A percentile compares a stretch with the other conserved stretches of the same genome.
phyloP scores from a whole-genome alignment of 2,113 vertebrate species.

The Cyphomyrus discorhynchus region DNA sequence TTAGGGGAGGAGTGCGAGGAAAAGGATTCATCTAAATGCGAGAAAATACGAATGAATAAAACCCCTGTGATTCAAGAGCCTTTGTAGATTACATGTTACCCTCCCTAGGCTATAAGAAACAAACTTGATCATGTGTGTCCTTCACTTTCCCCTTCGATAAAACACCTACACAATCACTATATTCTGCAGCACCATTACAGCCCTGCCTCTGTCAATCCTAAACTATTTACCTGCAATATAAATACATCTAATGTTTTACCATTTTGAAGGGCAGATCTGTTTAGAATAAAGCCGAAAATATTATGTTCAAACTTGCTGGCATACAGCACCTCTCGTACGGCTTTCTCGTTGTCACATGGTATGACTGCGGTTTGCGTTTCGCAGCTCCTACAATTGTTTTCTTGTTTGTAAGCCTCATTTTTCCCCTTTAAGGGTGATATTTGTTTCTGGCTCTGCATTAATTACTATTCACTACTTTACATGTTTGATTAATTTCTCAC shows the following conservation, averaged over 20 bases:
- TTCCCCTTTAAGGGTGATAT: neutral
- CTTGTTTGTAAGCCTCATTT: neutral
- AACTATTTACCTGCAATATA: neutral
- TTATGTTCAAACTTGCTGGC: neutral
- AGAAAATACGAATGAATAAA: slow-evolving; percentile 12
- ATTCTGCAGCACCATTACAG: neutral
- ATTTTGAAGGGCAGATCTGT: neutral
- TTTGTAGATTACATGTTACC: slow-evolving; percentile 5
- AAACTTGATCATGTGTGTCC: neutral
- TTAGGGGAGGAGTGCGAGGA: neutral
- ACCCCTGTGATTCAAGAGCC: neutral
- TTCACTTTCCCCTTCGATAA: neutral
- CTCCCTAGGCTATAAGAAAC: neutral
- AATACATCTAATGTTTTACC: neutral
- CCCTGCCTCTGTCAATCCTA: neutral
- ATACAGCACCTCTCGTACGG: neutral
- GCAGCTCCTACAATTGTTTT: neutral
- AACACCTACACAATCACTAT: slow-evolving; percentile 3
- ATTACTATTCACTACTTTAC: neutral
- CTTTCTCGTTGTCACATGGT: neutral
- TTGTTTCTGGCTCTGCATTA: neutral
- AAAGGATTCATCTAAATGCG: slow-evolving; percentile 7
- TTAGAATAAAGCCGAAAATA: neutral
- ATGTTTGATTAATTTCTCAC: neutral
- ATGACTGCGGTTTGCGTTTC: neutral